Conservation (phyloP, 2,888 invertebrate genomes). For the Torymus aiolomorphi region DNA sequence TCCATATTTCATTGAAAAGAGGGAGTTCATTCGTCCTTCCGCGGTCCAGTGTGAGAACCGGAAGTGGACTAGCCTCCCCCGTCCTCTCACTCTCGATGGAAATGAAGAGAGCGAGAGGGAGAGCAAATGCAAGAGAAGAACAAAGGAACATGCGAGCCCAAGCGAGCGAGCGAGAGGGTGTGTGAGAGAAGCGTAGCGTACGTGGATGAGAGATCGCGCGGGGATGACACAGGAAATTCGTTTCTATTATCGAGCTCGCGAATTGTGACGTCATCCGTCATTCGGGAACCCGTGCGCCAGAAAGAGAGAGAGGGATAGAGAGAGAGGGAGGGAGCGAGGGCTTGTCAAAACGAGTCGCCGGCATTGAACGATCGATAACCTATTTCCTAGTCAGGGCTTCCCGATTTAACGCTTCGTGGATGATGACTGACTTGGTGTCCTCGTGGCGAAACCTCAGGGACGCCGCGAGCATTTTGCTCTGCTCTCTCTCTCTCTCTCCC, state of each 20-base stretch:
- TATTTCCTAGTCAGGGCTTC: slow-evolving; percentile 70
- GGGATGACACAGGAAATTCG: slow-evolving; percentile 69
- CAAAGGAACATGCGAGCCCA: not conserved
- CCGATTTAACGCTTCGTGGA: slow-evolving; percentile 66
- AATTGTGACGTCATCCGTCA: slow-evolving; percentile 67
- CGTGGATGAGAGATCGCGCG: slow-evolving; percentile 17
- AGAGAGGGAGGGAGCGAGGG: slow-evolving; percentile 43
- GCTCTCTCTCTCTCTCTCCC: too few relatives aligned
- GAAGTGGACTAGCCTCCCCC: slow-evolving; percentile 49
- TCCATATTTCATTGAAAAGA: slow-evolving; percentile 50
- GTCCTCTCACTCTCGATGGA: slow-evolving; percentile 2
- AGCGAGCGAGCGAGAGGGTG: not conserved
- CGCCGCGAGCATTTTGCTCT: not conserved
- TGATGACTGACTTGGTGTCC: slow-evolving; percentile 57
- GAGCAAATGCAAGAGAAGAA: slow-evolving; percentile 9
- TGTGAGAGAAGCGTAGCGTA: not conserved
- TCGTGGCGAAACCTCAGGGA: slow-evolving; percentile 19
- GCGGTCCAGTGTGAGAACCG: slow-evolving; percentile 60
- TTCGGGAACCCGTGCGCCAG: slow-evolving; percentile 1
- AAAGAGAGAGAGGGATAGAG: slow-evolving; percentile 7
- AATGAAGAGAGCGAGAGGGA: slow-evolving; percentile 8
- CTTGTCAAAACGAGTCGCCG: slow-evolving; percentile 62
- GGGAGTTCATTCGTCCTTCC: slow-evolving; percentile 53
- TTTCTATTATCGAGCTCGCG: slow-evolving; percentile 67
- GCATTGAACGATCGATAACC: slow-evolving; percentile 70